phyloP scores from a whole-genome alignment of 2,113 vertebrate species.

The Ophiodon elongatus region DNA sequence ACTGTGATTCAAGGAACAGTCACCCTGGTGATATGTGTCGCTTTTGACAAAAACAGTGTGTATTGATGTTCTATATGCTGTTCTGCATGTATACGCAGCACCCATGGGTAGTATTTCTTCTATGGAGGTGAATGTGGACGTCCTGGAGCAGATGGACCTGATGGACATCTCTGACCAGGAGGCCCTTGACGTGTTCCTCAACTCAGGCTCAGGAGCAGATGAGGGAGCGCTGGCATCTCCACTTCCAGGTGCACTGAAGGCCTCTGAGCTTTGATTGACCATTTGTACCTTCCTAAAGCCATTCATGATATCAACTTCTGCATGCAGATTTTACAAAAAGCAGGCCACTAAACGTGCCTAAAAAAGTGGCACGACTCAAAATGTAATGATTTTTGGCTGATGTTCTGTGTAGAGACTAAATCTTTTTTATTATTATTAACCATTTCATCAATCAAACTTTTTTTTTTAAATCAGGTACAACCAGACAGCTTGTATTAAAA shows the following conservation, averaged over 20 bases:
- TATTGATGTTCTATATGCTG: background rate
- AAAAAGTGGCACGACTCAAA: too few relatives aligned
- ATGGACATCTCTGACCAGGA: slow-evolving; percentile 94
- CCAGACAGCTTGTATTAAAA: background rate
- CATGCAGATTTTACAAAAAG: background rate
- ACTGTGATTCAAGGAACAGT: background rate
- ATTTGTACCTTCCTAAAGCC: background rate
- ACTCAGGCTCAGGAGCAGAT: slow-evolving; percentile 86
- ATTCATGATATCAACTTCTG: background rate
- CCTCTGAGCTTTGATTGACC: background rate
- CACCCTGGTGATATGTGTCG: background rate
- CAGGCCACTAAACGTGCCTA: background rate
- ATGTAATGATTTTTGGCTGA: background rate
- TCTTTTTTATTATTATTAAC: background rate
- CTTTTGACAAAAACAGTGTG: background rate
- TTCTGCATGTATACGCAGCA: slow-evolving; percentile 74
- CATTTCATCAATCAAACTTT: background rate
- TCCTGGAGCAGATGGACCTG: slow-evolving; percentile 93
- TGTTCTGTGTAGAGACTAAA: background rate
- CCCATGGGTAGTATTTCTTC: slow-evolving; percentile 95
- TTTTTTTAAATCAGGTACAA: background rate
- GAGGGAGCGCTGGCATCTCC: slow-evolving; percentile 77
- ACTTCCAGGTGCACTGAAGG: slow-evolving; percentile 79
- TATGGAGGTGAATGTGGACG: slow-evolving; percentile 96
- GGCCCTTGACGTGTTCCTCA: slow-evolving; percentile 92